These are phyloP conservation scores for Eupithecia centaureata DNA, from an alignment of 2,888 invertebrate genomes.

Conservation along the genomic window DNA sequence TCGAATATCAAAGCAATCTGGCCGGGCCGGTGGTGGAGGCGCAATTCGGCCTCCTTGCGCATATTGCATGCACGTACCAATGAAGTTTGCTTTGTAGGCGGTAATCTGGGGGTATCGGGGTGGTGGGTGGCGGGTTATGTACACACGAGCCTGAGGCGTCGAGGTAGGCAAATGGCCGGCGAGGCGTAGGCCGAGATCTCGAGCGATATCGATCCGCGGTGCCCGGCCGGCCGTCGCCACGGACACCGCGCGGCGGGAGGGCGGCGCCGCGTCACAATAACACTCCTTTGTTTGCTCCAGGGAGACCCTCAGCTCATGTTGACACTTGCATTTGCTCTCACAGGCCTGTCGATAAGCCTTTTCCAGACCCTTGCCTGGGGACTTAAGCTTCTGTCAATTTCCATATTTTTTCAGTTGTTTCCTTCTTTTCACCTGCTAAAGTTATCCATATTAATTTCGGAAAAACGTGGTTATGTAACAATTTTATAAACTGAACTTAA, in stretches of 20 bases:
- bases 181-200: slow-evolving; percentile 82
- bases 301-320: slow-evolving; percentile 5
- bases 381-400: slow-evolving; percentile 7
- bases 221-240: slow-evolving; percentile 72
- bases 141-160: slow-evolving; percentile 83
- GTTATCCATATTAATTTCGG: not conserved
- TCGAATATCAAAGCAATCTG: slow-evolving; percentile 80
- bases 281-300: slow-evolving; percentile 78
- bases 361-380: slow-evolving; percentile 8
- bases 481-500: not conserved
- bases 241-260: slow-evolving; percentile 74
- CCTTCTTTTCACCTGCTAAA: too few species aligned
- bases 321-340: not conserved
- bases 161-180: slow-evolving; percentile 84
- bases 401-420: not conserved
- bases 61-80: slow-evolving; percentile 84
- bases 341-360: slow-evolving; percentile 18
- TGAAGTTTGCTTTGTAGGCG: slow-evolving; percentile 84
- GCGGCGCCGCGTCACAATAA: slow-evolving; percentile 78
- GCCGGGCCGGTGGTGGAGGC: slow-evolving; percentile 65
- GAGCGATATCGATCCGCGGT: slow-evolving; percentile 82
- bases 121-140: slow-evolving; percentile 80
- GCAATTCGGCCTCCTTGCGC: slow-evolving; percentile 82
- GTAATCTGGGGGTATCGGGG: slow-evolving; percentile 83
- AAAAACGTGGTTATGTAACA: not conserved